Conservation (phyloP, 2,888 invertebrate genomes). For the Crematogaster levior region DNA sequence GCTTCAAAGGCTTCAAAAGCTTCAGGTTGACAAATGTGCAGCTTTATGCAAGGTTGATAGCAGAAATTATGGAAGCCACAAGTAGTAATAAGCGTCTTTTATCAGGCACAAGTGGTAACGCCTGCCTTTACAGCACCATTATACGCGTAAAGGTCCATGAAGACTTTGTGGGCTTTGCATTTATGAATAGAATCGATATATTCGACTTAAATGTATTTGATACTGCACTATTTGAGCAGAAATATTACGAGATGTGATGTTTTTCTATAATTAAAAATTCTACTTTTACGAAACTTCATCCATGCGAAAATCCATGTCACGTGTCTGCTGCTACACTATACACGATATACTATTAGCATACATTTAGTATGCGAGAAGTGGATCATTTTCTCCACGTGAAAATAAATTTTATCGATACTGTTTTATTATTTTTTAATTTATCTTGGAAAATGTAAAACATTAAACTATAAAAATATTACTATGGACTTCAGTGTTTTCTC, state of each 20-base stretch:
- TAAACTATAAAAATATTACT: neutral
- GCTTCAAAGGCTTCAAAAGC: too few relatives aligned
- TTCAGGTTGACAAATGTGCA: neutral
- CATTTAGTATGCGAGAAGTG: neutral
- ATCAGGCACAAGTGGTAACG: conserved; percentile 30
- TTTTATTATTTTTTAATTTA: conserved; percentile 19
- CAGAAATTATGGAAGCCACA: conserved; percentile 2
- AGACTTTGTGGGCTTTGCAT: conserved; percentile 22
- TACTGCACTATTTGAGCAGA: neutral
- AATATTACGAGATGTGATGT: conserved; percentile 3
- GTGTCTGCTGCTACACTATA: neutral
- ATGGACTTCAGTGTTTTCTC: conserved; percentile 8
- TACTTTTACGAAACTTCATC: neutral
- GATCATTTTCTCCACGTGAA: neutral
- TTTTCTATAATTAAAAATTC: conserved; percentile 13
- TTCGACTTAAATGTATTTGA: neutral
- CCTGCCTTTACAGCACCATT: conserved; percentile 1
- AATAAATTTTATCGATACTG: conserved; percentile 15
- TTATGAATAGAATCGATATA: conserved; percentile 18
- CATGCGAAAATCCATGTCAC: neutral
- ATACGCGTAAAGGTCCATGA: neutral
- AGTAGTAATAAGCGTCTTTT: conserved; percentile 26
- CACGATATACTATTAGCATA: conserved; percentile 21
- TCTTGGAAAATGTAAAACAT: neutral
- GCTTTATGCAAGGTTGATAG: neutral